Evolutionary conservation across 2,113 vertebrate genomes (phyloP), one percentile per base, ranked within the genome.

Genomic region (Clupea harengus): DNA sequence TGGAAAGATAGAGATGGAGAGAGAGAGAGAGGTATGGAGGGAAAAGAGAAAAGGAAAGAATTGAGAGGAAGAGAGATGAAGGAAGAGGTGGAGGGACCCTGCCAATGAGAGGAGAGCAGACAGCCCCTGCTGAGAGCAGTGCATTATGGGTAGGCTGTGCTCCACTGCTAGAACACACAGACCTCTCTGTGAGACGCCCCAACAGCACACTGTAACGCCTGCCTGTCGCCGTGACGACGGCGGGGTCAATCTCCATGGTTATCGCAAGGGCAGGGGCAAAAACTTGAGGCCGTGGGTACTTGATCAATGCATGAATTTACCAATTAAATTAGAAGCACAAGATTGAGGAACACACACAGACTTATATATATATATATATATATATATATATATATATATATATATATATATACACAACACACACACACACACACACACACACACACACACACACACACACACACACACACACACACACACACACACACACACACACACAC

Each of bases 101-200:
- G 83, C 87, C 90, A 89, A 60, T 84, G 88, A 88, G 89, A 91
- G 83, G 11, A 22, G 2, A 72, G 88, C 86, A 83, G 88, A 85
- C 80, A 87, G 87, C 83, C 75, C 81, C 85, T 84, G 89, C 88
- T 90, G 90, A 72, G 64, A 90, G 89, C 89, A 81, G 86, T 89
- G 91, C 87, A 88, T 82, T 17, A 85, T 89, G 88, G 88, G 92
- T 67, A 89, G 47, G 88, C 60, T 84, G 87, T 86, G 87, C 85
- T 88, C 81, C 64, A 75, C 82, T 85, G 89, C 89, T 88, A 86
- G 88, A 94, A 91, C 83, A 83, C 87, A 89, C 89, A 91, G 85
- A 52, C 44, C 82, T 83, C 85, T 88, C 87, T 93, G 91, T 92
- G 90, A 81, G 11, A 86, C 83, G 83, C 75, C 85, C 89, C 84